Evolutionary conservation across 2,888 invertebrate genomes (phyloP), one percentile per base, ranked within the genome.

Genomic region (Dasysyrphus albostriatus): DNA sequence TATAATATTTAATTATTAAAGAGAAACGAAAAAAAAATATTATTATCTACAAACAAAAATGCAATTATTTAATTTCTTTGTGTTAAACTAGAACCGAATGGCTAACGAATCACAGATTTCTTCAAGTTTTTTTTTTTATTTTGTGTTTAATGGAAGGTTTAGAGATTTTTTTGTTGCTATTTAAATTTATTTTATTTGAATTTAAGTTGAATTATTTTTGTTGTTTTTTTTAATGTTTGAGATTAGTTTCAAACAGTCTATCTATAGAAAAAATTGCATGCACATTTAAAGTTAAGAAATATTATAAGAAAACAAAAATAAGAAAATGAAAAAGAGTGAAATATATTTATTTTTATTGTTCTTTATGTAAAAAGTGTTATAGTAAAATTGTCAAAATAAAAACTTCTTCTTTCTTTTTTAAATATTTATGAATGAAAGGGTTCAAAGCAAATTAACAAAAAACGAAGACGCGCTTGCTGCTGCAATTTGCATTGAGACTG

Each of bases 401-500:
- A 87, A 63, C 47, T 16, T 49, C n/a, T 54, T 49, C 10, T 54
- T 34, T 47, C n/a, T 54, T 73, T 37, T 51, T 14, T 12, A 44
- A 44, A 24, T 37, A 42, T 37, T 49, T 29, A 49, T 67, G 37
- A 67, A 67, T 67, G 49, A 61, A 42, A 69, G 37, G 12, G 47
- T 63, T 81, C 37, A 73, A 51, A 74, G 81, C 81, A 77, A 87
- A 83, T 81, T 73, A 34, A 67, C 69, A 69, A 67, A n/a, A 24
- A 54, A 69, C 67, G 78, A 74, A 72, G 47, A 39, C 67, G 78
- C 70, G 82, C 83, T 83, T 88, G 88, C 70, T 77, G 82, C 84
- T 89, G 88, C 88, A 89, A 89, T 89, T 89, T 80, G 88, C 84
- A 39, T 29, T 59, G 34, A 29, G 51, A 19, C 44, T 51, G 16